Conservation (phyloP, 2,888 invertebrate genomes). For the Agrilus mali region DNA sequence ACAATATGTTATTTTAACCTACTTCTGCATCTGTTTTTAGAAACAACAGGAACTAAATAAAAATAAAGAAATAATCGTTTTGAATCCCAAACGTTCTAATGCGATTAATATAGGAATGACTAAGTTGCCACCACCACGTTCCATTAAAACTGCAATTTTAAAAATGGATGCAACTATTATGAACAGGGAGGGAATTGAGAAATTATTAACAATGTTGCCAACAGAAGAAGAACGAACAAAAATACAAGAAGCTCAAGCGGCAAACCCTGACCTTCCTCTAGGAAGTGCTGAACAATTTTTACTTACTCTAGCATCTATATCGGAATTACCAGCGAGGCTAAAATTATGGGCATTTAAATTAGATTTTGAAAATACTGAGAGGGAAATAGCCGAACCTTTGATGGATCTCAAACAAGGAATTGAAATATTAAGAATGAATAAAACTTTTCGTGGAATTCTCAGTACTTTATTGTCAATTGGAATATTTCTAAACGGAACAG, state of each 20-base stretch:
- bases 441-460: conserved; percentile 90
- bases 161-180: conserved; percentile 99
- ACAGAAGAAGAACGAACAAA: conserved; percentile 84
- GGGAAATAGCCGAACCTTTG: conserved; percentile 96
- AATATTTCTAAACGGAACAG: conserved; percentile 88
- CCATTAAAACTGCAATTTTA: conserved; percentile 96
- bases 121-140: conserved; percentile 91
- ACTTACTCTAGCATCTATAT: conserved; percentile 90
- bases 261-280: conserved; percentile 78
- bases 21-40: conserved; percentile 29
- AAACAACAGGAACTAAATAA: conserved; percentile 75
- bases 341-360: conserved; percentile 98
- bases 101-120: conserved; percentile 99
- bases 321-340: conserved; percentile 83
- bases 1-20: too few species aligned
- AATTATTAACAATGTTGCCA: conserved; percentile 93
- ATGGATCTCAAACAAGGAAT: conserved; percentile 98
- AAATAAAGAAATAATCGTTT: conserved; percentile 83
- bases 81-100: conserved; percentile 95
- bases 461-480: conserved; percentile 90
- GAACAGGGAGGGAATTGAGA: conserved; percentile 96
- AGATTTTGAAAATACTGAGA: conserved; percentile 93
- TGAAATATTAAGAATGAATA: conserved; percentile 78
- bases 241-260: conserved; percentile 90
- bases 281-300: conserved; percentile 98